A percentile compares a stretch with the other conserved stretches of the same genome.
Conservation (phyloP, 2,888 invertebrate genomes). For the Drosophila neonasuta region DNA sequence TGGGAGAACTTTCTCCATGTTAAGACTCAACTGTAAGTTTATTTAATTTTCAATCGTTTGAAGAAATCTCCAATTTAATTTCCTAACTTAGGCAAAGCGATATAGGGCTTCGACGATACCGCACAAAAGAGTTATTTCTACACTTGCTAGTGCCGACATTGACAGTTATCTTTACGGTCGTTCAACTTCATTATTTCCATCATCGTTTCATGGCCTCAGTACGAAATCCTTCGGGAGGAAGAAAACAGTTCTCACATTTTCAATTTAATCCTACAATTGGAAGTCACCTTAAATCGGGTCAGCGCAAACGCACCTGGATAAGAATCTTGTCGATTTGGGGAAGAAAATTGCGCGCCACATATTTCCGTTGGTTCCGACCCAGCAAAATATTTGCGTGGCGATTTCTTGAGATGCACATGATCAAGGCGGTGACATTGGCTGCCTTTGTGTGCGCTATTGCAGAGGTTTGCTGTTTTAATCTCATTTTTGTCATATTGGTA, state of each 20-base stretch:
- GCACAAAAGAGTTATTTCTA: slow-evolving; percentile 93
- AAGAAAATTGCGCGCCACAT: slow-evolving; percentile 42
- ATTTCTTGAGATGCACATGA: slow-evolving; percentile 94
- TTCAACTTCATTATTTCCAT: slow-evolving; percentile 99
- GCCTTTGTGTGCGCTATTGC: slow-evolving; percentile 88
- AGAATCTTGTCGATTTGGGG: neutral
- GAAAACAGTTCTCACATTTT: neutral
- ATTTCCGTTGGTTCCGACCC: slow-evolving; percentile 59
- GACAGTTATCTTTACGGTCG: slow-evolving; percentile 97
- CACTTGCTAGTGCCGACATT: slow-evolving; percentile 96
- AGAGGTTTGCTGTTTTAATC: slow-evolving; percentile 93
- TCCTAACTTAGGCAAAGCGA: slow-evolving; percentile 89
- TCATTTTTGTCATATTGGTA: slow-evolving; percentile 89
- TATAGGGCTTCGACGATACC: slow-evolving; percentile 94
- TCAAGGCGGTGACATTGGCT: slow-evolving; percentile 92
- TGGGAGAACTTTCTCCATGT: slow-evolving; percentile 91
- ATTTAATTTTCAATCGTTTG: neutral
- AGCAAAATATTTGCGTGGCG: slow-evolving; percentile 86
- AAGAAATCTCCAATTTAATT: neutral
- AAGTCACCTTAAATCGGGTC: neutral
- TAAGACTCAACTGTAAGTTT: slow-evolving; percentile 87
- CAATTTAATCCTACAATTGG: neutral
- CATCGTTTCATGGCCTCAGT: slow-evolving; percentile 90
- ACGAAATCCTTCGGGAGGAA: slow-evolving; percentile 47
- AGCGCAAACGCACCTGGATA: slow-evolving; percentile 16